These are phyloP conservation scores for Cerastoderma edule DNA, from an alignment of 2,888 invertebrate genomes.

Conservation along the genomic window DNA sequence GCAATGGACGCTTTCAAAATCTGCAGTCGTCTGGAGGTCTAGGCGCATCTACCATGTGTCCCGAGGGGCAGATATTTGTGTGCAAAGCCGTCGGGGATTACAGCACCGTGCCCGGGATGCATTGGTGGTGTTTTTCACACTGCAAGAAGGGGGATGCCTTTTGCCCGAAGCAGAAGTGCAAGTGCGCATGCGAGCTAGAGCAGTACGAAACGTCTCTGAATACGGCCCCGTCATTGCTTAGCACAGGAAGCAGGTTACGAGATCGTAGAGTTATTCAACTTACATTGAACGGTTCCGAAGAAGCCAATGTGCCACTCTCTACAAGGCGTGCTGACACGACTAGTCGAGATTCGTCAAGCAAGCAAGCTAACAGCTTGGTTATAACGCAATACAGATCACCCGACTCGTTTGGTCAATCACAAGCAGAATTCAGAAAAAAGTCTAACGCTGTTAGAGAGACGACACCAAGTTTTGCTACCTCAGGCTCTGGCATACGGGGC, in stretches of 20 bases:
- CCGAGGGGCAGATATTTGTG: conserved; percentile 23
- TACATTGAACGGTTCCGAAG: conserved; percentile 18
- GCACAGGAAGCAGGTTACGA: not conserved
- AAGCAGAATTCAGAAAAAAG: too few relatives aligned
- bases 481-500: too few relatives aligned
- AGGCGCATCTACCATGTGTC: conserved; percentile 14
- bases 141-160: conserved; percentile 36
- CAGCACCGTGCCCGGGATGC: conserved; percentile 45
- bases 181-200: conserved; percentile 29
- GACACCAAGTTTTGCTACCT: too few relatives aligned
- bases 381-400: conserved; percentile 3
- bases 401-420: too few relatives aligned
- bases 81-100: conserved; percentile 40
- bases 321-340: not conserved
- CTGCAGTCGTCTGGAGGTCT: too few relatives aligned
- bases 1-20: too few relatives aligned
- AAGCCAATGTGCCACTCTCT: not conserved
- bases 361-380: not conserved
- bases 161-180: conserved; percentile 46
- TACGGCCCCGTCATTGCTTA: too few relatives aligned
- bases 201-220: not conserved
- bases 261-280: conserved; percentile 19
- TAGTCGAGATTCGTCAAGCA: not conserved
- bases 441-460: too few relatives aligned
- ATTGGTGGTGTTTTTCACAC: conserved; percentile 54